Evolutionary conservation across 1,140 invertebrate species (phyloP).

Genomic region (Melanaphis sacchari): DNA sequence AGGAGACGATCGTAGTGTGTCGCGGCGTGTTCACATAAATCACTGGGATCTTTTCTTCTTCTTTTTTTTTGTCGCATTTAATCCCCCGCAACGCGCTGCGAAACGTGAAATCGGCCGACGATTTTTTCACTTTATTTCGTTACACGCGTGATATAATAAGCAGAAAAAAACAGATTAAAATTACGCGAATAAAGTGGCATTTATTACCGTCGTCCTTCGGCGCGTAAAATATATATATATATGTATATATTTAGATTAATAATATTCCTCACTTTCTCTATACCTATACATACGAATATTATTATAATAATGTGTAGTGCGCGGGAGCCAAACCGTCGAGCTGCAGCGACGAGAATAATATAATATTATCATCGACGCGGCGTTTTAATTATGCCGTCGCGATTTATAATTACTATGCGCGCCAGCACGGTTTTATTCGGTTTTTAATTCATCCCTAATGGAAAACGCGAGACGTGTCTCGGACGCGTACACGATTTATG

Average conservation of each 20-base stretch:
- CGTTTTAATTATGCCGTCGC: slow-evolving; percentile 48
- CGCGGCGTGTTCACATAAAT: slow-evolving; percentile 2
- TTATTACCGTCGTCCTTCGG: slow-evolving; percentile 22
- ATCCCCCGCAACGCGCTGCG: slow-evolving; percentile 28
- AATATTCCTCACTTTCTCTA: neutral
- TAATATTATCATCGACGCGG: neutral
- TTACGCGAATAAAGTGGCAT: slow-evolving; percentile 29
- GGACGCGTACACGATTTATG: slow-evolving; percentile 42
- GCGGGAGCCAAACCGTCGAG: neutral
- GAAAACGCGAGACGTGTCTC: slow-evolving; percentile 37
- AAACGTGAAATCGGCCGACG: slow-evolving; percentile 35
- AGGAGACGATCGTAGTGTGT: neutral
- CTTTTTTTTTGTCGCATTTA: slow-evolving; percentile 13
- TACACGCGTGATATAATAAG: neutral
- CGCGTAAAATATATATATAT: neutral
- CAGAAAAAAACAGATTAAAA: neutral
- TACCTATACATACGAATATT: no score
- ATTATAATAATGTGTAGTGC: neutral
- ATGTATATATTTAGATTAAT: neutral
- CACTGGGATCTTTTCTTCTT: neutral
- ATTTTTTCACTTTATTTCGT: slow-evolving; percentile 15
- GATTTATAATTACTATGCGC: slow-evolving; percentile 39
- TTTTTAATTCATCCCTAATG: slow-evolving; percentile 53
- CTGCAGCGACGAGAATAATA: neutral
- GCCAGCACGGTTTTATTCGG: neutral